Conservation (phyloP, 2,113 vertebrate genomes). For the Rhynchopsitta pachyrhyncha region DNA sequence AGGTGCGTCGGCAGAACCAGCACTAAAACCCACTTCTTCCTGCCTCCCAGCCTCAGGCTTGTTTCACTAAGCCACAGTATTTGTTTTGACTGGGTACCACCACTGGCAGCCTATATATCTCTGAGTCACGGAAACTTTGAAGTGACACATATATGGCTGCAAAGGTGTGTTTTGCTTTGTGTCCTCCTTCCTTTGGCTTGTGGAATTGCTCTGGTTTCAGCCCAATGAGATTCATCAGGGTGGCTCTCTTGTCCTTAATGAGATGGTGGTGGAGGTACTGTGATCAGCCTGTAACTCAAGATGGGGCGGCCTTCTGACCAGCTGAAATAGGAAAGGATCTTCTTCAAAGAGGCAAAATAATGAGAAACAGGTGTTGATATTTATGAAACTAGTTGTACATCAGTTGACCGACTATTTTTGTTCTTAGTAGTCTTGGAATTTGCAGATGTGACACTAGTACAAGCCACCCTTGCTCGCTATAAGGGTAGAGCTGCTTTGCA, state of each 20-base stretch:
- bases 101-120: rapidly evolving
- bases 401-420: not conserved
- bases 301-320: not conserved
- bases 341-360: slow-evolving; percentile 14
- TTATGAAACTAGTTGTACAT: not conserved
- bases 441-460: not conserved
- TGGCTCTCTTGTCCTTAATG: not conserved
- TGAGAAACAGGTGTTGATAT: not conserved
- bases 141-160: rapidly evolving
- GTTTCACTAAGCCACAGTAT: not conserved
- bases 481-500: not conserved
- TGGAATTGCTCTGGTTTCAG: not conserved
- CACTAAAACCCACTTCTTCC: not conserved
- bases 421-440: not conserved
- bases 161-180: not conserved
- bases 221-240: not conserved
- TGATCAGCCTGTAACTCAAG: not conserved
- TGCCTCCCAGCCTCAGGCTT: not conserved
- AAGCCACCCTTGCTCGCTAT: rapidly evolving
- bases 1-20: not conserved
- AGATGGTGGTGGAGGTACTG: not conserved
- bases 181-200: not conserved
- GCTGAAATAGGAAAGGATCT: not conserved
- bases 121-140: not conserved
- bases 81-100: not conserved